Evolutionary conservation across 1,140 invertebrate genomes (phyloP), one percentile per base, ranked within the genome.

Genomic region (Sycophaga agraensis): DNA sequence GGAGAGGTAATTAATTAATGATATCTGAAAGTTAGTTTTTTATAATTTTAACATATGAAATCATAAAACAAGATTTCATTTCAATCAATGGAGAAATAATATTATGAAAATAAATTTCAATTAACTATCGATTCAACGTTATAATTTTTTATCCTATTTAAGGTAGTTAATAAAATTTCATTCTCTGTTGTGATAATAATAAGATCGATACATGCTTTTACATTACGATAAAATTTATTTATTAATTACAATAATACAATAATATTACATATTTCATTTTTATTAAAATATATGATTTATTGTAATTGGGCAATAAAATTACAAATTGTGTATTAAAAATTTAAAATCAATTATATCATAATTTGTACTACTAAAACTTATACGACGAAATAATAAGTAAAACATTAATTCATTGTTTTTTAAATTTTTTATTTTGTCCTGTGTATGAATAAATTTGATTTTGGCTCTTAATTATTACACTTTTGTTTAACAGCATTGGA

Each of bases 1-100:
- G 87, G 78, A 87, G 86, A 84, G 91, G 91, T 92, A 82, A 76
- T 59, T 48, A 17, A 17, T 14, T 26, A 31, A 31, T 31, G 5
- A n/a, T n/a, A 19, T 2, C n/a, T 48, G 1, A 49, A 34, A 5
- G 3, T 49, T 19, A 34, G 2, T 11, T 22, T 42, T 17, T 42
- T 11, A 11, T 17, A 31, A 46, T 12, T n/a, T 16, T 46, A 26
- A 19, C 2, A 16, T 26, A 26, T 9, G 16, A 26, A 21, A 26
- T 12, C 4, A n/a, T 5, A 26, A 2, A 26, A 6, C 12, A 42
- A 42, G 40, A 4, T 42, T 42, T 42, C 11, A 31, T 6, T 31
- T 4, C 5, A 31, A 31, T 5, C 21, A 21, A 4, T 21, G 2
- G 5, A 5, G 17, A 19, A 21, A 19, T 39, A 16, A 2, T 39